phyloP scores from a whole-genome alignment of 2,113 vertebrate genomes.

The Engystomops pustulosus region DNA sequence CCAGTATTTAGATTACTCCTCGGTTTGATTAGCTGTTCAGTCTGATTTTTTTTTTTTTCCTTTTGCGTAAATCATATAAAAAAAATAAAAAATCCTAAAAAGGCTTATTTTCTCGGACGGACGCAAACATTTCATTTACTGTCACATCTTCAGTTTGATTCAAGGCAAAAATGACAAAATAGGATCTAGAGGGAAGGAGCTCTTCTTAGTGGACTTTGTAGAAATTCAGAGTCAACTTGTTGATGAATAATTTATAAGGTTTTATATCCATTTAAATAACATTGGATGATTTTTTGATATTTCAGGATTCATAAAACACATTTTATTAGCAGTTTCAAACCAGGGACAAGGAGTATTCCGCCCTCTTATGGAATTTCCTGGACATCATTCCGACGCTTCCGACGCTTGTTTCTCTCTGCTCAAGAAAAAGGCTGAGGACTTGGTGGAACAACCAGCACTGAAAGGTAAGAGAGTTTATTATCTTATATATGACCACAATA shows the following conservation, averaged over 20 bases:
- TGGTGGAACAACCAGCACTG: too few relatives aligned
- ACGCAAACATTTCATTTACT: constrained; percentile 9
- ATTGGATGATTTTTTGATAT: background rate
- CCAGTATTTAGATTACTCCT: constrained; percentile 35
- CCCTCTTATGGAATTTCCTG: too few relatives aligned
- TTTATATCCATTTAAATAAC: background rate
- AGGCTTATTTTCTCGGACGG: constrained; percentile 24
- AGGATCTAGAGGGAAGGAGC: background rate
- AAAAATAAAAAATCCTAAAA: constrained; percentile 21
- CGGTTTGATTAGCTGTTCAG: constrained; percentile 51
- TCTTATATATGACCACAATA: too few relatives aligned
- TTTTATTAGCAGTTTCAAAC: too few relatives aligned
- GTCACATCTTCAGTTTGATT: constrained; percentile 2
- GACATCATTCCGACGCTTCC: too few relatives aligned
- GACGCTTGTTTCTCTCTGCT: too few relatives aligned
- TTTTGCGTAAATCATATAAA: constrained; percentile 43
- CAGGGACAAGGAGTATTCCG: too few relatives aligned
- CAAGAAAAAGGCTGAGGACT: too few relatives aligned
- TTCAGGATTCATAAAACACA: background rate
- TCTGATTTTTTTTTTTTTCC: constrained; percentile 26
- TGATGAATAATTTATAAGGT: background rate
- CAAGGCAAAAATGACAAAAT: background rate
- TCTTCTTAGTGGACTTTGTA: background rate
- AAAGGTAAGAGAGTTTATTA: too few relatives aligned
- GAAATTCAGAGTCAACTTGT: background rate